A percentile compares a stretch with the other conserved stretches of the same genome.
These are phyloP conservation scores for Sus cebifrons DNA, from an alignment of 2,797 vertebrate species.

Conservation along the genomic window DNA sequence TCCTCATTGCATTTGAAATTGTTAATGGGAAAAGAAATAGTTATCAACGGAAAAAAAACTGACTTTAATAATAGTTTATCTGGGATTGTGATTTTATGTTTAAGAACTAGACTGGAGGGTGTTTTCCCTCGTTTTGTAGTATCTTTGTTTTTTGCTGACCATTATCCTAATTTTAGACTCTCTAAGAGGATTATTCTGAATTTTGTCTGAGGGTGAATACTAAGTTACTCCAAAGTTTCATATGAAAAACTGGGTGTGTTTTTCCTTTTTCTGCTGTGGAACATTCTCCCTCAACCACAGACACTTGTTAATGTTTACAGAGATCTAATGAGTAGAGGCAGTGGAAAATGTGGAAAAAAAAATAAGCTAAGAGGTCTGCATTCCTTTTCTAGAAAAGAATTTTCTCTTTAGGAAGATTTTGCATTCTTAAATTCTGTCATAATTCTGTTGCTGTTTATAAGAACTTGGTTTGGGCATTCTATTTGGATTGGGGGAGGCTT, in stretches of 20 bases:
- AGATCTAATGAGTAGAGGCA: slow-evolving; percentile 59
- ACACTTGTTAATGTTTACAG: slow-evolving; percentile 61
- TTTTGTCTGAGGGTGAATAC: slow-evolving; percentile 48
- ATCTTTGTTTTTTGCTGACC: slow-evolving; percentile 26
- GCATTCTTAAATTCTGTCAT: slow-evolving; percentile 34
- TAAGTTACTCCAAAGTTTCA: slow-evolving; percentile 66
- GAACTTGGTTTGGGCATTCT: not conserved
- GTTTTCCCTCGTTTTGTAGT: not conserved
- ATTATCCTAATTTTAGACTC: slow-evolving; percentile 32
- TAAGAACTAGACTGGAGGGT: not conserved
- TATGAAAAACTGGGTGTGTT: slow-evolving; percentile 59
- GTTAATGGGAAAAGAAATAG: slow-evolving; percentile 36
- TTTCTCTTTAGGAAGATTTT: slow-evolving; percentile 63
- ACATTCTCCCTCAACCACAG: slow-evolving; percentile 66
- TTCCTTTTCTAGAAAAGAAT: slow-evolving; percentile 65
- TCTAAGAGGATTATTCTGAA: slow-evolving; percentile 50
- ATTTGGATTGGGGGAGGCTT: not conserved
- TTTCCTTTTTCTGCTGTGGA: slow-evolving; percentile 60
- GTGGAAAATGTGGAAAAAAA: not conserved
- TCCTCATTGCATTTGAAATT: slow-evolving; percentile 70
- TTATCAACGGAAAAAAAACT: not conserved
- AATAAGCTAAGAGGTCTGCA: slow-evolving; percentile 23
- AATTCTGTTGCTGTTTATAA: slow-evolving; percentile 13
- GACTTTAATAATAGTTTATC: slow-evolving; percentile 3
- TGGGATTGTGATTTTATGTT: not conserved